Base-by-base conservation (phyloP, 2,888 invertebrate species). In the Linnaemya vulpina region DNA sequence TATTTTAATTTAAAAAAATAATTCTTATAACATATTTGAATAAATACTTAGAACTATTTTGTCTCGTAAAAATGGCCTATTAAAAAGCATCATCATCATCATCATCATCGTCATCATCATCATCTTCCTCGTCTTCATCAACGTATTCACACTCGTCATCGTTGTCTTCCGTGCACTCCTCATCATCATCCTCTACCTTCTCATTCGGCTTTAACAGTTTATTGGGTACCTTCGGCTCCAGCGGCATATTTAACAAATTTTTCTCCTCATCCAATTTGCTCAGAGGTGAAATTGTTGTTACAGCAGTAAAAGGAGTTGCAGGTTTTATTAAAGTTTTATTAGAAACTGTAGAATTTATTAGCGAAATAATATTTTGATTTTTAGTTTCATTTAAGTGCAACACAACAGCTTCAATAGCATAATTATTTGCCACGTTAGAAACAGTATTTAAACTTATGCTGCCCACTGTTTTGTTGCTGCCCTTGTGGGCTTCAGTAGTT, bases 51-150 rank as follows among this genome's bases (percentile, higher is more conserved):
- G 40, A 46, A 22, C 3, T 43, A 43, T 2, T 38, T 53, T 68
- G 76, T 75, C 60, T 63, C 53, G 25, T 86, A 87, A 7, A 88
- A 87, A 87, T 1, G 82, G 88, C 2, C 88, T 88, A 17, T 0
- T 88, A 87, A 5, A 86, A 87, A 8, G 1, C 30, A 0, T 88
- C 87, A 0, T 87, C 87, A 0, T 88, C 88, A 0, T 89, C 87
- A 0, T 88, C 86, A 0, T 88, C 87, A 0, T 87, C 87, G 0
- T 88, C 88, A 0, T 89, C 87, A 0, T 88, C 88, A 0, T 89
- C 88, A 0, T 85, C 80, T 0, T 84, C 87, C 0, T 82, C 87
- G 3, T 87, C 86, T 13, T 85, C 87, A 22, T 84, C 85, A 0
- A 77, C 86, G 43, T 86, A 85, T 30, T 86, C 86, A 40, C 83